These are phyloP conservation scores for Uropsilus gracilis DNA, from an alignment of 2,113 vertebrate genomes.

Conservation along the genomic window DNA sequence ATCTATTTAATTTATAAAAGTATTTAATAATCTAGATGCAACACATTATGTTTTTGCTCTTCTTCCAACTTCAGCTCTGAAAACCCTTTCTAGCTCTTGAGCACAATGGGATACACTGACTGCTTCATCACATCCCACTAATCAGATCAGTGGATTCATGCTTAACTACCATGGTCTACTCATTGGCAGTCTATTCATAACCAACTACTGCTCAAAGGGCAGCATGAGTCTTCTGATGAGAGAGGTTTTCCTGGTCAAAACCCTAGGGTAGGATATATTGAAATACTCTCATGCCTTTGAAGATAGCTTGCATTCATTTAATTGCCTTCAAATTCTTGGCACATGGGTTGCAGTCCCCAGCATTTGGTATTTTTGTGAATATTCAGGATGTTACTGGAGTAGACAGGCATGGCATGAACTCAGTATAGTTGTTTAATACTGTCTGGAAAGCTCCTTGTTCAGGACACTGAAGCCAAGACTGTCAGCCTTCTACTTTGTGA, in stretches of 20 bases:
- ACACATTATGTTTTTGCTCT: not conserved
- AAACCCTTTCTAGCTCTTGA: not conserved
- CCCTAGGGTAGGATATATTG: not conserved
- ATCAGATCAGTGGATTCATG: not conserved
- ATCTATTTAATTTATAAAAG: not conserved
- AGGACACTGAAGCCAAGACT: constrained; percentile 13
- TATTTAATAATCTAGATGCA: not conserved
- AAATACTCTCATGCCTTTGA: not conserved
- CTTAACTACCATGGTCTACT: not conserved
- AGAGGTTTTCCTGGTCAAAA: constrained; percentile 14
- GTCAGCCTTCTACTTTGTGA: constrained; percentile 56
- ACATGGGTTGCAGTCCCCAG: not conserved
- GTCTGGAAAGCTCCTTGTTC: not conserved
- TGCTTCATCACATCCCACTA: not conserved
- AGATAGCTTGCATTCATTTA: not conserved
- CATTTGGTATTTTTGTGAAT: constrained; percentile 36
- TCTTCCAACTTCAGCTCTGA: not conserved
- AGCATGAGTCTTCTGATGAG: not conserved
- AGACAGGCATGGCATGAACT: constrained; percentile 7
- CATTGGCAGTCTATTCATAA: not conserved
- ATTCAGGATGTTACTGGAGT: constrained; percentile 1
- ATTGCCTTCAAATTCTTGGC: not conserved
- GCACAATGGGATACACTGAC: not conserved
- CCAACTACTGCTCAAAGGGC: not conserved
- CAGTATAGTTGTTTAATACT: not conserved